Conservation (phyloP, 2,797 vertebrate genomes). For the Thamnophis elegans region DNA sequence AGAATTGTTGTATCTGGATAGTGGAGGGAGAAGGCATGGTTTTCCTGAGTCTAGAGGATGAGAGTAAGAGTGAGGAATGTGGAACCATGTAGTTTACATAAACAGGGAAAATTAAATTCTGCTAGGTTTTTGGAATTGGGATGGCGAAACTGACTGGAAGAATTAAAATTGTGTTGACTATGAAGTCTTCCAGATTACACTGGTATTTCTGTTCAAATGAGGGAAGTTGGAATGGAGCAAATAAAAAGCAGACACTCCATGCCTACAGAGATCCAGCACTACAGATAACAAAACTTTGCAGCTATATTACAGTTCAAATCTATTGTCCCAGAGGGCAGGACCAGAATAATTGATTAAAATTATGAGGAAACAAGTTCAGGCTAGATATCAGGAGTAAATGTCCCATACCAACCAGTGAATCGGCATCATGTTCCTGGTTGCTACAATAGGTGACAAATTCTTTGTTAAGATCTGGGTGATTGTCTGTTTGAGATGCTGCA, state of each 20-base stretch:
- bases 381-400: background rate
- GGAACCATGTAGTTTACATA: background rate
- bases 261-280: background rate
- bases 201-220: background rate
- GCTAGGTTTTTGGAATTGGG: background rate
- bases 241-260: background rate
- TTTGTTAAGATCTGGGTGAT: background rate
- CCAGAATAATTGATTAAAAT: background rate
- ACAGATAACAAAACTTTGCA: background rate
- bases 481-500: background rate
- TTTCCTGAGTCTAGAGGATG: background rate
- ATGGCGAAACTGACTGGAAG: background rate
- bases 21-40: background rate
- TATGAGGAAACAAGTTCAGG: background rate
- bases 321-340: background rate
- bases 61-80: background rate
- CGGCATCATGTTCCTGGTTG: background rate
- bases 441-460: background rate
- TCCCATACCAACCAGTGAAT: background rate
- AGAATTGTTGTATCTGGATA: background rate
- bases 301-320: background rate
- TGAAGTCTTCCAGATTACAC: background rate
- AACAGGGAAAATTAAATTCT: background rate
- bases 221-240: background rate
- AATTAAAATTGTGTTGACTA: background rate